phyloP scores from a whole-genome alignment of 2,113 vertebrate genomes.

The Ictalurus punctatus region DNA sequence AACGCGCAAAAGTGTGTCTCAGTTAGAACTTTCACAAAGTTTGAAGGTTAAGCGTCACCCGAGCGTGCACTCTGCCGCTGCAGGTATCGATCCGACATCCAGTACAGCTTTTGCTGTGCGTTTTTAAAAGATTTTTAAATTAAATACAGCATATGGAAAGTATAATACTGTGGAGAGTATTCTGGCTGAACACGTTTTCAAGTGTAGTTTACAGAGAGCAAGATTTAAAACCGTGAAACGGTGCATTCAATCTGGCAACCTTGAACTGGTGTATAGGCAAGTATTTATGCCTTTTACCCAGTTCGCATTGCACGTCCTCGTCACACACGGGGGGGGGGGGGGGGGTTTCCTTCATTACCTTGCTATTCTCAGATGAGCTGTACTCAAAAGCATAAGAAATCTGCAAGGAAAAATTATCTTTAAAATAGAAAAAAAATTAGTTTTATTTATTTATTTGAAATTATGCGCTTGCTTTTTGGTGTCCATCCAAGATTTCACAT shows the following conservation, averaged over 20 bases:
- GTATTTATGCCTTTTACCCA: background rate
- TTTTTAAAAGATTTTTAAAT: background rate
- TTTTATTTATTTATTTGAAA: too few species aligned
- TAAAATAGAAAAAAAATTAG: too few species aligned
- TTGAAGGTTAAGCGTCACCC: slow-evolving; percentile 5
- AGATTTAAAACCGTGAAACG: background rate
- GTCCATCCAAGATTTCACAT: background rate
- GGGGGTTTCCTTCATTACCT: background rate
- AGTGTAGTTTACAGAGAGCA: background rate
- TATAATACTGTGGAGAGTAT: background rate
- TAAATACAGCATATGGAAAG: background rate
- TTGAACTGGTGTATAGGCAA: background rate
- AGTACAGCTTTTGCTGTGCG: background rate
- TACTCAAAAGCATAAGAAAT: background rate
- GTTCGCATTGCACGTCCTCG: background rate
- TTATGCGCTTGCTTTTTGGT: background rate
- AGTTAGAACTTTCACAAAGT: background rate
- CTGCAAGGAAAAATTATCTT: background rate
- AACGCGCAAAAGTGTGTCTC: background rate
- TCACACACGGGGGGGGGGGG: background rate
- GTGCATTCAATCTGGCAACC: background rate
- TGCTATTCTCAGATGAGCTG: background rate
- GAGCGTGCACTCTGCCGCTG: background rate
- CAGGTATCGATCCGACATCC: background rate
- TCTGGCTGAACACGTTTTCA: background rate